phyloP scores from a whole-genome alignment of 2,888 invertebrate species.

The Tinea pellionella region DNA sequence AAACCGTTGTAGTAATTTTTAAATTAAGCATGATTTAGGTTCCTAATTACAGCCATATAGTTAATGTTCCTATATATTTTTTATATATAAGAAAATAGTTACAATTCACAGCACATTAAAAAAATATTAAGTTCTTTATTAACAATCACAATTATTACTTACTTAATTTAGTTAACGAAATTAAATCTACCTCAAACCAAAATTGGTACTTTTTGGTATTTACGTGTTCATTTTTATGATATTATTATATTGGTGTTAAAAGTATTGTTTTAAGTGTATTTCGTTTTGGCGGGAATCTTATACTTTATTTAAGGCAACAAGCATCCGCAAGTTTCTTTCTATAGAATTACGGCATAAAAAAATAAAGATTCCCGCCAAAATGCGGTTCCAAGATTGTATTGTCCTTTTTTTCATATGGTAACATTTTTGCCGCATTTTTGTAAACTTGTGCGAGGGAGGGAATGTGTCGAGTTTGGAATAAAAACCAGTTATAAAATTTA shows the following conservation, averaged over 20 bases:
- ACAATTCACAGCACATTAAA: background rate
- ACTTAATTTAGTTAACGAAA: background rate
- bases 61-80: background rate
- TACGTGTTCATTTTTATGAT: slow-evolving; percentile 1
- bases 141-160: background rate
- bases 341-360: too few species aligned
- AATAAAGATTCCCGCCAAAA: background rate
- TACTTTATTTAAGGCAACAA: background rate
- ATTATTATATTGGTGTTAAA: background rate
- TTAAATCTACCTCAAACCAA: slow-evolving; percentile 13
- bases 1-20: background rate
- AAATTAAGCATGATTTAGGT: background rate
- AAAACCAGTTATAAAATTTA: background rate
- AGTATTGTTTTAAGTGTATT: background rate
- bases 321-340: too few species aligned
- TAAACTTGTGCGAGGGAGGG: background rate
- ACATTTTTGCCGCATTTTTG: slow-evolving; percentile 9
- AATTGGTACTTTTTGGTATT: background rate
- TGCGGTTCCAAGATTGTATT: background rate
- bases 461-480: slow-evolving; percentile 6
- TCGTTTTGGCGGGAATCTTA: background rate
- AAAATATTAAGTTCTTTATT: background rate
- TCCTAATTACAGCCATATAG: background rate
- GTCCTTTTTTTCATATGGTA: slow-evolving; percentile 7
- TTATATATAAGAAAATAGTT: background rate